Base-by-base conservation (phyloP, 2,113 vertebrate species). In the Apeltes quadracus region DNA sequence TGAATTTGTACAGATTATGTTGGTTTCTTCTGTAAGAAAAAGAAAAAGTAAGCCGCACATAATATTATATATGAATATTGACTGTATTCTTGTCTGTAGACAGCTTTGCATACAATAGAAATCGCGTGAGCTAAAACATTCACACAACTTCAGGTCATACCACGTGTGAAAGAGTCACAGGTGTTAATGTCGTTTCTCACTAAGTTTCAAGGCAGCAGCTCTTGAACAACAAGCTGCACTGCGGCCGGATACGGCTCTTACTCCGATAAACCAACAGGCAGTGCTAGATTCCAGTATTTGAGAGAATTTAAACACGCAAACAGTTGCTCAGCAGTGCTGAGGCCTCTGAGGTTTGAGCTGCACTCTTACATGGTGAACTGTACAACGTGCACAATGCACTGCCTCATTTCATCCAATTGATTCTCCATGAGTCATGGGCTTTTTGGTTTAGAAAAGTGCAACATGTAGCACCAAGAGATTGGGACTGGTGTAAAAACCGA, bases 251-350 rank as follows among this genome's bases (percentile, higher is more conserved):
- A 16, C 9, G 48, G 61, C 34, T 20, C 18, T 63, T 27, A 23
- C 57, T 23, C 6, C 7, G 34, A 29, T 14, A 2, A 22, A 36
- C 57, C 59, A 62, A 39, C n/a, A 75, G 76, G 46, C 27, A 70
- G 73, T 15, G 73, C 53, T 54, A 57, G 11, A 76, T 57, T 53
- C 63, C 68, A 51, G 29, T 34, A 9, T 53, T 4, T 48, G 55
- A 29, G 20, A 36, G 34, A 27, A 39, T 73, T 63, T 25, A 38
- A 53, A 46, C 22, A 16, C 32, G 36, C 51, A 53, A 71, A 64
- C 62, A 68, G 81, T 46, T 69, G 50, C 59, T 57, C 63, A 72
- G 76, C 70, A 75, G 39, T 56, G 36, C 43, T 54, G 51, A 32
- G 59, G 36, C 53, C 14, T 57, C 16, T 23, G 9, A 22, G 56